Conservation (phyloP, 2,797 vertebrate genomes). For the Bradypodion pumilum region DNA sequence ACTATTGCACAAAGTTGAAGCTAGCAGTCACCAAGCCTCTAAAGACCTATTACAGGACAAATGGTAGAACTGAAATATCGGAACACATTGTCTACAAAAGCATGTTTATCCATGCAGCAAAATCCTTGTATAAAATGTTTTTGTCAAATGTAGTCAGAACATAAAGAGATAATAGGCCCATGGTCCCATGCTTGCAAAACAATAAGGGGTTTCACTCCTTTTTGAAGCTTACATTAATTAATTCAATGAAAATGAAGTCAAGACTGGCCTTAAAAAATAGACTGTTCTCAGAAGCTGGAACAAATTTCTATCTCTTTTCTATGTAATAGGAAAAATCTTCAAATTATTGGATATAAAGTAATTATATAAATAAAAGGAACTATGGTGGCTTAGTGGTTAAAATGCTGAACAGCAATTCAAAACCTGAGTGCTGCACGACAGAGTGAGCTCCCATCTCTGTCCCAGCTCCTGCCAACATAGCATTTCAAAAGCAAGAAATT, state of each 20-base stretch:
- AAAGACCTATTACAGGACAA: not conserved
- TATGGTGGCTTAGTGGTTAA: no score
- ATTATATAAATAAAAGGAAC: no score
- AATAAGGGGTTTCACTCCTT: not conserved
- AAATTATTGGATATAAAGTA: no score
- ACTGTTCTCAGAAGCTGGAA: no score
- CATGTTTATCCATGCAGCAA: conserved; percentile 8
- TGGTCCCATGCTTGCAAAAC: not conserved
- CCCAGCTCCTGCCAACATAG: no score
- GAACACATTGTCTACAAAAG: conserved; percentile 5
- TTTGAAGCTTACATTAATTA: fast-evolving
- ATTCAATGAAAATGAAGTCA: not conserved
- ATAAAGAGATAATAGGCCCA: not conserved
- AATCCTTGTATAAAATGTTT: not conserved
- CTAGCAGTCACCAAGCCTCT: conserved; percentile 10
- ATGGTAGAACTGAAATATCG: not conserved
- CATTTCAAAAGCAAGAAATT: no score
- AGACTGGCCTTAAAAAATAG: no score
- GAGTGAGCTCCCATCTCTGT: no score
- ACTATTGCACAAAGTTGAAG: conserved; percentile 26
- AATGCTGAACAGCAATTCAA: no score
- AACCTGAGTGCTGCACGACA: no score
- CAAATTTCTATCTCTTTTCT: no score
- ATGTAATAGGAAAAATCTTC: no score
- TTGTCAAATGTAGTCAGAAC: not conserved